These are phyloP conservation scores for Sisyra terminalis DNA, from an alignment of 2,888 invertebrate species.

Conservation along the genomic window DNA sequence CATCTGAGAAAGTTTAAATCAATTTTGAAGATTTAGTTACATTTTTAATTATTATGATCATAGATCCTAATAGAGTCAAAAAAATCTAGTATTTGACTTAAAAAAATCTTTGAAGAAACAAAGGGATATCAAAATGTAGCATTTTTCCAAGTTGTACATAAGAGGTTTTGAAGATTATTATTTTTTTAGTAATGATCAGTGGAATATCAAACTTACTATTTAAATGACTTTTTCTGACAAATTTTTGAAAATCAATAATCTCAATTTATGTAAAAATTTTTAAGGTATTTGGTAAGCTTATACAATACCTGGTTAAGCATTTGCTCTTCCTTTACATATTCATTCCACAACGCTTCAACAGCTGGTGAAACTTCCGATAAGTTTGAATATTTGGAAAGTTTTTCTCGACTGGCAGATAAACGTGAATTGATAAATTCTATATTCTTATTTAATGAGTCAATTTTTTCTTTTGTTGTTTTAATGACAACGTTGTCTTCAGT, in stretches of 20 bases:
- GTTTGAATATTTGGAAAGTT: conserved; percentile 48
- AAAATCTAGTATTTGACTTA: too few relatives aligned
- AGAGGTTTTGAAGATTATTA: too few relatives aligned
- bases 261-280: too few relatives aligned
- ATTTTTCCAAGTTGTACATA: too few relatives aligned
- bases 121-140: too few relatives aligned
- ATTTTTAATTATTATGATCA: not conserved
- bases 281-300: too few relatives aligned
- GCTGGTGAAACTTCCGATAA: conserved; percentile 42
- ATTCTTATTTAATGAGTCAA: conserved; percentile 1
- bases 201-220: too few relatives aligned
- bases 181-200: too few relatives aligned
- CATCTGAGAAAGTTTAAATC: conserved; percentile 20
- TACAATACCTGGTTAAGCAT: conserved; percentile 4
- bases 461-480: conserved; percentile 1
- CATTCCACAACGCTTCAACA: conserved; percentile 22
- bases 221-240: too few relatives aligned
- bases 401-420: conserved; percentile 33
- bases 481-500: not conserved
- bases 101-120: too few relatives aligned
- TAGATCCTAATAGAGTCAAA: too few relatives aligned
- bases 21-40: not conserved
- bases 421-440: conserved; percentile 15
- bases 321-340: conserved; percentile 1
- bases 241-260: too few relatives aligned